Evolutionary conservation across 2,888 invertebrate genomes (phyloP).

Genomic region (Alloplasta piceator): DNA sequence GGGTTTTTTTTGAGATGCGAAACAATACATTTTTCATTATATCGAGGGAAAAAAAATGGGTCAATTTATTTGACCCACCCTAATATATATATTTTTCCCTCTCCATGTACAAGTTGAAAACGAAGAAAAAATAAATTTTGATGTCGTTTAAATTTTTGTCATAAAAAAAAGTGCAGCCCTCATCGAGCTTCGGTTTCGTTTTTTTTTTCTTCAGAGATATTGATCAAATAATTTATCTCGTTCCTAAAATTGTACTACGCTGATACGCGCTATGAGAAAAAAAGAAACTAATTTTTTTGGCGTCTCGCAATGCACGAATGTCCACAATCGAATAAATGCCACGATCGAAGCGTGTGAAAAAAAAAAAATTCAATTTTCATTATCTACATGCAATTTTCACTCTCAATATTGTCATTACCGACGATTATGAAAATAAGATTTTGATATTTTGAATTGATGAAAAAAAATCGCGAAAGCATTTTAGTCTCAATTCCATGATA

Average conservation of each 20-base stretch:
- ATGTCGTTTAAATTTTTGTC: conserved; percentile 28
- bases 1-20: too few species aligned
- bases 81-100: conserved; percentile 17
- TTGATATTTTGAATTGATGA: conserved; percentile 15
- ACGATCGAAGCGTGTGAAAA: conserved; percentile 30
- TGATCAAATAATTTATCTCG: conserved; percentile 31
- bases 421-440: conserved; percentile 5
- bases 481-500: neutral
- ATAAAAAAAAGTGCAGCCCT: conserved; percentile 2
- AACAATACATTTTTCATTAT: too few species aligned
- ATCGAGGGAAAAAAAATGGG: too few species aligned
- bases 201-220: conserved; percentile 4
- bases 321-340: conserved; percentile 17
- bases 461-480: neutral
- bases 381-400: neutral
- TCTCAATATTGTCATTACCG: neutral
- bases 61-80: too few species aligned
- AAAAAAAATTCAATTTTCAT: conserved; percentile 5
- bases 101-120: conserved; percentile 12
- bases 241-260: conserved; percentile 19
- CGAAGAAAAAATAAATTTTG: conserved; percentile 25
- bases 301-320: neutral
- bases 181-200: conserved; percentile 8
- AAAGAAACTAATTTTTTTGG: neutral
- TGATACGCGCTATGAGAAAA: conserved; percentile 4